These are phyloP conservation scores for Neotragus moschatus DNA, from an alignment of 2,113 vertebrate species.

Conservation along the genomic window DNA sequence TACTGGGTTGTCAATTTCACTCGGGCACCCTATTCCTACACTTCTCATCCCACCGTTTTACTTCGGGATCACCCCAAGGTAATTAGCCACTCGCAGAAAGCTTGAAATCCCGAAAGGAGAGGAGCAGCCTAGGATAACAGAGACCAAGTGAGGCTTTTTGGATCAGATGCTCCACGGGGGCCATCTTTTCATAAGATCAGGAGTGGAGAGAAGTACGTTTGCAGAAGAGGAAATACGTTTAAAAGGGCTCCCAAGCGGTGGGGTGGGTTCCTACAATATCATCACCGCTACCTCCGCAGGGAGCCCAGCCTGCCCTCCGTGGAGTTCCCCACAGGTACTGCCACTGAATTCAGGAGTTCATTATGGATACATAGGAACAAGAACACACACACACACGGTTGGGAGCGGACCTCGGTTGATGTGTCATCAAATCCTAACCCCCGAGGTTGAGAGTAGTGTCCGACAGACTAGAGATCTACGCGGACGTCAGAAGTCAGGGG, in stretches of 20 bases:
- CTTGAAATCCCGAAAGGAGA: slow-evolving; percentile 12
- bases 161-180: not conserved
- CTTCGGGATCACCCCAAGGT: slow-evolving; percentile 34
- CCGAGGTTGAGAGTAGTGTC: not conserved
- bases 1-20: slow-evolving; percentile 68
- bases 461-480: not conserved
- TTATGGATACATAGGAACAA: not conserved
- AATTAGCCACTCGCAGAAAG: slow-evolving; percentile 68
- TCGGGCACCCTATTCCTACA: slow-evolving; percentile 10
- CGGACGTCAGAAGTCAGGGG: not conserved
- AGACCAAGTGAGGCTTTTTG: not conserved
- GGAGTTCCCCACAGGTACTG: not conserved
- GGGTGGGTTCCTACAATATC: not conserved
- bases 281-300: not conserved
- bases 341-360: not conserved
- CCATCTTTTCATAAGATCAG: not conserved
- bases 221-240: not conserved
- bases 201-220: not conserved
- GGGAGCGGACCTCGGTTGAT: not conserved
- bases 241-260: not conserved
- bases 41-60: not conserved
- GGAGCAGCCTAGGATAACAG: not conserved
- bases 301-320: not conserved
- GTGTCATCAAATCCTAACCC: not conserved
- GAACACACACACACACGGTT: not conserved